phyloP scores from a whole-genome alignment of 2,113 vertebrate species.

The Sinocyclocheilus grahami region DNA sequence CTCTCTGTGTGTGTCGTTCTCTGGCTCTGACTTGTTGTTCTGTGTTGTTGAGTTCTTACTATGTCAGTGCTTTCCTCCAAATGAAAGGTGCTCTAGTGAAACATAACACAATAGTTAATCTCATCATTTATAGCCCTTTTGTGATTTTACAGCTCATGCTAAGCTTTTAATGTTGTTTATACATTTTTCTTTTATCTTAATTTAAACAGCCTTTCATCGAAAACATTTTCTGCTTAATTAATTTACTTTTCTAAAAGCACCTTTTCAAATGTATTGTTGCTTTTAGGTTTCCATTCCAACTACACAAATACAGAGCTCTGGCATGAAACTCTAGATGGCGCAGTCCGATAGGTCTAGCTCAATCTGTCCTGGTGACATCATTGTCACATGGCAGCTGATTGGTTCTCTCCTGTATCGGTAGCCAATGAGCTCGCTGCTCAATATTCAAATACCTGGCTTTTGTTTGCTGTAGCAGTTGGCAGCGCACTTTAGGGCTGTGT shows the following conservation, averaged over 20 bases:
- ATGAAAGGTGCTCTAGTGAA: neutral
- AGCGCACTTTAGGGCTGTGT: no score
- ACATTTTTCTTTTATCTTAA: neutral
- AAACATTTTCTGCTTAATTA: neutral
- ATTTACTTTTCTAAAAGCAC: neutral
- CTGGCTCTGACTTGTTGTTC: neutral
- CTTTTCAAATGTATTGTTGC: neutral
- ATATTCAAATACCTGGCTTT: no score
- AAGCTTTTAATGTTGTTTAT: neutral
- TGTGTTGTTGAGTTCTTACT: neutral
- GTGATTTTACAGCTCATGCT: neutral
- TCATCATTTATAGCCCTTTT: neutral
- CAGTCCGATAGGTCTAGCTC: no score
- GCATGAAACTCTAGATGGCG: no score
- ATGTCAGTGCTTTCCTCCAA: neutral
- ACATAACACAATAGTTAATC: neutral
- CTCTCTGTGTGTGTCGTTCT: neutral
- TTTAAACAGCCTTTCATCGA: neutral
- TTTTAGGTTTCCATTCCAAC: neutral
- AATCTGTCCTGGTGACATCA: no score
- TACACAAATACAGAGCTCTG: neutral
- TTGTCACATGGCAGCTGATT: no score
- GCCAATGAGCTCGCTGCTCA: no score
- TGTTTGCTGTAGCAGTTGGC: no score
- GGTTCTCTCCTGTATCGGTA: no score